Evolutionary conservation across 2,113 vertebrate species (phyloP).

Genomic region (Tragelaphus strepsiceros): DNA sequence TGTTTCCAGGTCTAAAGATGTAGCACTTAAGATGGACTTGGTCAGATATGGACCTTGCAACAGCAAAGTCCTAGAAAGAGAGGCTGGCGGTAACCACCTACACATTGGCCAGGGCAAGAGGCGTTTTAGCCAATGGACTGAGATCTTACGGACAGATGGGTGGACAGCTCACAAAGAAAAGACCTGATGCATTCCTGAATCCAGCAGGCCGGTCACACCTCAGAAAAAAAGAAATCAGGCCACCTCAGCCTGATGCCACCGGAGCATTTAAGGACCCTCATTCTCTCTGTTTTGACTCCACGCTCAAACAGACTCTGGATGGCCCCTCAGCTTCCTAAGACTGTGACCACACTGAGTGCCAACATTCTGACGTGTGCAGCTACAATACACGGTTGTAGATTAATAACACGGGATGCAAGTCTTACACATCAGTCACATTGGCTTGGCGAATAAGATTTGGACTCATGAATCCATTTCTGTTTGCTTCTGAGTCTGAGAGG

Average conservation of each 20-base stretch:
- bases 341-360: not conserved
- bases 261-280: not conserved
- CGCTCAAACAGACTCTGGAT: no score
- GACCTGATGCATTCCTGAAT: rapidly evolving
- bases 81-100: not conserved
- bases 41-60: no score
- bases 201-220: no score
- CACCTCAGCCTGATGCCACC: not conserved
- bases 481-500: not conserved
- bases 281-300: not conserved
- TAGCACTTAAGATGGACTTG: not conserved
- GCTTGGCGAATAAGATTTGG: no score
- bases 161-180: not conserved
- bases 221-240: not conserved
- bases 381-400: rapidly evolving
- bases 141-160: rapidly evolving
- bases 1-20: not conserved
- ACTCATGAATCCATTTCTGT: not conserved
- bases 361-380: no score
- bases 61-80: not conserved
- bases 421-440: no score
- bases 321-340: not conserved
- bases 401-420: not conserved
- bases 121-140: not conserved
- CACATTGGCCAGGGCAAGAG: not conserved